Evolutionary conservation across 35 echinoderm and acorn worm genomes (phyloP), one percentile per base, ranked within the genome.

Genomic region (Lytechinus pictus): DNA sequence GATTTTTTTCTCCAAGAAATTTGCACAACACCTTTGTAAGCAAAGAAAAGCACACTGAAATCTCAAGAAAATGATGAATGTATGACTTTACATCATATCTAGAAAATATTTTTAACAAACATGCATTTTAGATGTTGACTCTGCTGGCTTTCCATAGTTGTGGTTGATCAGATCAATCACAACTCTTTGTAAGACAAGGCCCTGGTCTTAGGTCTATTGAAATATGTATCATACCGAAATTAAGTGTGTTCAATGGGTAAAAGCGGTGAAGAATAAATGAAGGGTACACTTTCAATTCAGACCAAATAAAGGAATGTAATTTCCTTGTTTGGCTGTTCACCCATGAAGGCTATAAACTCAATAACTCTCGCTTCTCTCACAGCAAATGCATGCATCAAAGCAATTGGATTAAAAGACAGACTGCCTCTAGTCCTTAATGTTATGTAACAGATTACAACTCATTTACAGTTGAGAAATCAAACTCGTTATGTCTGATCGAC

Each of bases 391-490:
- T 44, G 33, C 33, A 44, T 24, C 66, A 79, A 16, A 16, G 19
- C 66, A 79, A 79, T 79, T 79, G 66, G 66, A 79, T 79, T 79
- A 24, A 79, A 79, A 79, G 13, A 71, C 66, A 79, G 66, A 79
- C 66, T n/a, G 66, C 21, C n/a, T 79, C 66, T 79, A 16, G 16
- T 7, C 19, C 66, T 79, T n/a, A n/a, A 4, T 79, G n/a, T 79
- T 79, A 79, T 24, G 21, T 79, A 79, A 79, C 66, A 79, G 66
- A 16, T 79, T 79, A 79, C 66, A 16, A 24, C 66, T 5, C 19
- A 79, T 79, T 79, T 5, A 79, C 19, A 79, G 19, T 79, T 79
- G 19, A 16, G 33, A 7, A 79, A 79, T 79, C 66, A 79, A 79
- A 79, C 66, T n/a, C n/a, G n/a, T 27, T 79, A n/a, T 79, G 66